phyloP scores from a whole-genome alignment of 2,113 vertebrate genomes.

The Alligator sinensis region DNA sequence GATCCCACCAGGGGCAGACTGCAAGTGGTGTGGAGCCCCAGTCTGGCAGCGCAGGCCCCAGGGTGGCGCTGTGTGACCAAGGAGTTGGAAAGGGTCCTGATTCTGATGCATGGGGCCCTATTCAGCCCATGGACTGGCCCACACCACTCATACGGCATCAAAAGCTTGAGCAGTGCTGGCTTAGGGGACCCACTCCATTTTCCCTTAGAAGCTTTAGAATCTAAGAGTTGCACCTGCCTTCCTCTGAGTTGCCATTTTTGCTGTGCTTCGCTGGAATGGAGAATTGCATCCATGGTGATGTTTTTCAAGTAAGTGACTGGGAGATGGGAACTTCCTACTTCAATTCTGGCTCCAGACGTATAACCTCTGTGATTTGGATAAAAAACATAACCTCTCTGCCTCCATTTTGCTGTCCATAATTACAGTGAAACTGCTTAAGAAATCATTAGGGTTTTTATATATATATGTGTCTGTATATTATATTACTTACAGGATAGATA shows the following conservation, averaged over 20 bases:
- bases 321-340: background rate
- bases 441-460: too few relatives aligned
- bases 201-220: background rate
- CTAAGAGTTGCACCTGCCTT: background rate
- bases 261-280: background rate
- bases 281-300: background rate
- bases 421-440: too few relatives aligned
- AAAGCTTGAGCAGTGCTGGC: too few relatives aligned
- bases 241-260: background rate
- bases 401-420: background rate
- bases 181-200: background rate
- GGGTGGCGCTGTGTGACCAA: too few relatives aligned
- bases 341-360: background rate
- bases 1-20: too few relatives aligned
- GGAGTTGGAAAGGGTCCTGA: too few relatives aligned
- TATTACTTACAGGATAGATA: background rate
- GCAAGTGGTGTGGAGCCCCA: too few relatives aligned
- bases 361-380: background rate
- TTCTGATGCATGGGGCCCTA: too few relatives aligned
- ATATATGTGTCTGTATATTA: too few relatives aligned
- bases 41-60: too few relatives aligned
- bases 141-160: too few relatives aligned
- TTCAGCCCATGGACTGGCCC: too few relatives aligned
- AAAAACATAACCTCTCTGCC: background rate
- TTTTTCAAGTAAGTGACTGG: background rate